A percentile compares a stretch with the other conserved stretches of the same genome.
Evolutionary conservation across 2,797 vertebrate genomes (phyloP).

Genomic region (Leucoraja ocellata): DNA sequence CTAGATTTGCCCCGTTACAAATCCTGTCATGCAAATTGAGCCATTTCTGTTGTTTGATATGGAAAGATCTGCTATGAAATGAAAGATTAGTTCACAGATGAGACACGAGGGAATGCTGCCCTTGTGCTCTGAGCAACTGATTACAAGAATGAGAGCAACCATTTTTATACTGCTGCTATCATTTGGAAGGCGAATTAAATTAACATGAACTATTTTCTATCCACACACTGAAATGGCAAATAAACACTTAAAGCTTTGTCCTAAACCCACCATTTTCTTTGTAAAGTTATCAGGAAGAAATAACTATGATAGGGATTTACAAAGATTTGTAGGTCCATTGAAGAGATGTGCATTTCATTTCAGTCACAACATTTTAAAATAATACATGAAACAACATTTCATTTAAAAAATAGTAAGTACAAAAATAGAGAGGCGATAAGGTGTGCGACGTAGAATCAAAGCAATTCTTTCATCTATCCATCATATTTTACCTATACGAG

Average conservation of each 20-base stretch:
- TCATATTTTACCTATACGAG: background rate
- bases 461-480: background rate
- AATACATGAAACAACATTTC: background rate
- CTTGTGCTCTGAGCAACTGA: conserved; percentile 81
- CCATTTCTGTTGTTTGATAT: conserved; percentile 98
- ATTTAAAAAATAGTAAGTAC: background rate
- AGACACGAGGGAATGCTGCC: conserved; percentile 80
- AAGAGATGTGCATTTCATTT: background rate
- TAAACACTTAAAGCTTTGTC: conserved; percentile 7
- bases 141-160: conserved; percentile 87
- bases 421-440: background rate
- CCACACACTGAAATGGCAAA: conserved; percentile 32
- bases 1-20: conserved; percentile 98
- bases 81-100: conserved; percentile 96
- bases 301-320: background rate
- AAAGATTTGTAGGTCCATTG: conserved; percentile 13
- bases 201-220: conserved; percentile 61
- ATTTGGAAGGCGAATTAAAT: conserved; percentile 75
- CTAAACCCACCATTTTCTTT: conserved; percentile 28
- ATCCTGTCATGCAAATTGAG: conserved; percentile 99
- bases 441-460: background rate
- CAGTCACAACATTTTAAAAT: background rate
- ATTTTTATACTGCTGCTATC: conserved; percentile 64
- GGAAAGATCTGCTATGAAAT: conserved; percentile 97
- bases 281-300: conserved; percentile 31